These are phyloP conservation scores for Eurystomus gularis DNA, from an alignment of 2,113 vertebrate genomes.

Conservation along the genomic window DNA sequence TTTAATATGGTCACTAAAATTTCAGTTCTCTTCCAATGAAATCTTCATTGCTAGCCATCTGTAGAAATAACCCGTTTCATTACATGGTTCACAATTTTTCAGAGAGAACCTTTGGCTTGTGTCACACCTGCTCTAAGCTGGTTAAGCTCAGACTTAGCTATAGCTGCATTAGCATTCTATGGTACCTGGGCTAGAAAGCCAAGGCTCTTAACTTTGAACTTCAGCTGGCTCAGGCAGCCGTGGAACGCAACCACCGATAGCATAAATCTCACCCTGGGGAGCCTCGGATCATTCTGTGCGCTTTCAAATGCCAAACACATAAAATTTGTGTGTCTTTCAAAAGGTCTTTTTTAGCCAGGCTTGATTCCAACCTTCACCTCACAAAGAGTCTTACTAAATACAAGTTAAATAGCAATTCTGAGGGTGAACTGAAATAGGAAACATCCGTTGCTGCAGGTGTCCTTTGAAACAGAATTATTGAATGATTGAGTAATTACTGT, in stretches of 20 bases:
- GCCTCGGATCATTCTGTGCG: background rate
- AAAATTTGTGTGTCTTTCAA: background rate
- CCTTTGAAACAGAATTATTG: accelerated
- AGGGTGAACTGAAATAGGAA: background rate
- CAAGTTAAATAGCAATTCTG: background rate
- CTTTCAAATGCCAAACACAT: conserved; percentile 6
- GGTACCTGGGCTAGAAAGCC: background rate
- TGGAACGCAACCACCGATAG: background rate
- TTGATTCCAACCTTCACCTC: background rate
- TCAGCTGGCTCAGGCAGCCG: background rate
- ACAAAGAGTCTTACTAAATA: background rate
- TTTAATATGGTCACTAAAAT: background rate
- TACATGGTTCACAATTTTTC: background rate
- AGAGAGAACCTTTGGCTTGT: background rate
- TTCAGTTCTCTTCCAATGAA: background rate
- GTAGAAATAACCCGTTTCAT: background rate
- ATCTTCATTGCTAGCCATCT: background rate
- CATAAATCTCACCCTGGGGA: background rate
- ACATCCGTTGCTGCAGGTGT: background rate
- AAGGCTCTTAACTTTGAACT: background rate
- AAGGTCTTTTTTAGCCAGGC: background rate
- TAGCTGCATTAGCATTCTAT: background rate
- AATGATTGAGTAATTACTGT: background rate
- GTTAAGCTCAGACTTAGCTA: background rate
- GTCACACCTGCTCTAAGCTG: background rate